Base-by-base conservation (phyloP, 2,888 invertebrate genomes). In the Drosophila greeni region DNA sequence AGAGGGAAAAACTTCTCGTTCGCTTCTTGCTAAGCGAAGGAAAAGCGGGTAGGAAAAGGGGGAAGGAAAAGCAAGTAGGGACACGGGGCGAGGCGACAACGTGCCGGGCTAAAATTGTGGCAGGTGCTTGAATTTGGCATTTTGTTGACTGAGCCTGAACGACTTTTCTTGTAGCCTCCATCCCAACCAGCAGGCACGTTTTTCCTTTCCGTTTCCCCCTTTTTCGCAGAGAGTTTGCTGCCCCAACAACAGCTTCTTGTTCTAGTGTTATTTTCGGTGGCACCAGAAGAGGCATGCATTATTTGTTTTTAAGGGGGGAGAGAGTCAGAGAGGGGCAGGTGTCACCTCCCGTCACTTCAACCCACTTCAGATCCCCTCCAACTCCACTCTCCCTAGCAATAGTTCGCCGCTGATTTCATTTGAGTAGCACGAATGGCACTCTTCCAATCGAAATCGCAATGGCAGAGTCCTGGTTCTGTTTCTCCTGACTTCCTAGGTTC, bases 61-160 rank as follows among this genome's bases (percentile, higher is more conserved):
- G 7, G 4, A 36, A 34, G 29, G 29, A 33, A 16, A 16, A 26
- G 23, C 4, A n/a, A 12, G 16, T 1, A 11, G 34, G 6, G 31
- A 6, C 5, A 2, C 9, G 26, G 11, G 48, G 31, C 11, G 59
- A 47, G 45, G 58, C 62, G 77, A 71, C 82, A 82, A 82, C 83
- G 77, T 78, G 81, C 72, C 78, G 75, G 72, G 65, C 77, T 70
- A 36, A 80, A 77, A 81, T 77, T 83, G 78, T 81, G 82, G 82
- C 83, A 78, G 78, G 78, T 78, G 78, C 78, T 78, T 75, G 83
- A 78, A 78, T 78, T 78, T 81, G 78, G 78, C 71, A 78, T 78
- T 78, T 81, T 77, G 83, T 81, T 78, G 81, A 83, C 83, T 82
- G 70, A 77, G 83, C 78, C 76, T 75, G 81, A 82, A 72, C 75